Base-by-base conservation (phyloP, 2,888 invertebrate species). In the Tigriopus californicus region DNA sequence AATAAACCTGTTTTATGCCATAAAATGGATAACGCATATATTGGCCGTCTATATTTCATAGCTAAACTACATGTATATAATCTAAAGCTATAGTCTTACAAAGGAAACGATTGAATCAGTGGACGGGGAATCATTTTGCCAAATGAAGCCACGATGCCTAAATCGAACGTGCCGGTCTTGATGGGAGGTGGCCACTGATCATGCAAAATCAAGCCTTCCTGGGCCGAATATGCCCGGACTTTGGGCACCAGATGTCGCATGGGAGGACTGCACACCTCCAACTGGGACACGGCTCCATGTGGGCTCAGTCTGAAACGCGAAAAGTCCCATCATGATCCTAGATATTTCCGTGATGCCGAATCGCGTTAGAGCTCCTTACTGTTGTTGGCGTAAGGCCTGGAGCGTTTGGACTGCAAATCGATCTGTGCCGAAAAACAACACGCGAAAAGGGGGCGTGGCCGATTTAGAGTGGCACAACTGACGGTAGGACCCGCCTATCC, bases 131-230 rank as follows among this genome's bases (percentile, higher is more conserved):
- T 88, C 62, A 95, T 74, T 68, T 89, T 82, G 0, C 95, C 94
- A 76, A 95, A 95, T 0, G 94, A 92, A 1, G 87, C 90, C 33
- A 95, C 85, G 54, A 94, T 73, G 4, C 94, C 94, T 61, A 94
- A 72, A 68, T 94, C 83, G 74, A 82, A 91, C 57, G 76, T 71
- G 13, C 70, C 67, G 8, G n/a, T 4, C 13, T 11, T 24, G 8
- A 20, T 13, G 6, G 8, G 12, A 2, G 53, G 49, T 20, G 49
- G 49, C 49, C 49, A 10, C 40, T 6, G 1, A 62, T 62, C 10
- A 64, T 18, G 24, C 46, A 25, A 42, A 24, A 24, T 41, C 5
- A 13, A 22, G 11, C 13, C 20, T 49, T 49, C 20, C 6, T 22
- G 33, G 8, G 8, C 11, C 4, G 20, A 49, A 15, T 5, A 49